Conservation (phyloP, 92 coral and sea anemone species). For the Porites cylindrica region DNA sequence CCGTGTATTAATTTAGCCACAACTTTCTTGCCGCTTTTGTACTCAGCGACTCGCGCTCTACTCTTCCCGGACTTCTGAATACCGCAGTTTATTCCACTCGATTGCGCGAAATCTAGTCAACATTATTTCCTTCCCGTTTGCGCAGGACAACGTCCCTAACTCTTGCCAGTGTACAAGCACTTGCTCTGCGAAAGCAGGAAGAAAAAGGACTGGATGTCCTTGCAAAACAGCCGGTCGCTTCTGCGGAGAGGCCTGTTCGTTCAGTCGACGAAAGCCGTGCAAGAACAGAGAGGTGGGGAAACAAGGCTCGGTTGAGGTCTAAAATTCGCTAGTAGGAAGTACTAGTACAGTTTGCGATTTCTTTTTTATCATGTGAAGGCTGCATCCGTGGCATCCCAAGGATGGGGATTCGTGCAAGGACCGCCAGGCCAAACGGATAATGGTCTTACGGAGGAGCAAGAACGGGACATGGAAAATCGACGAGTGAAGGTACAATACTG, state of each 20-base stretch:
- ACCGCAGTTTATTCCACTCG: too few species aligned
- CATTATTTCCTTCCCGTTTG: too few species aligned
- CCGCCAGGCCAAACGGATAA: slow-evolving; percentile 5
- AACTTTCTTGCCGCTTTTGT: neutral
- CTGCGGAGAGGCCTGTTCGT: slow-evolving; percentile 9
- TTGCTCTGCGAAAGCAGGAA: neutral
- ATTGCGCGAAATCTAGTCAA: too few species aligned
- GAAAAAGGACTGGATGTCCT: slow-evolving; percentile 28
- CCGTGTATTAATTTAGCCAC: neutral
- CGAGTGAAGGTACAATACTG: too few species aligned
- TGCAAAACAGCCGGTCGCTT: slow-evolving; percentile 24
- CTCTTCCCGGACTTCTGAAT: neutral
- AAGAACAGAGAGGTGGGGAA: slow-evolving; percentile 23
- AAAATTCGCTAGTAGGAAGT: neutral
- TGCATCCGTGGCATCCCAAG: slow-evolving; percentile 1
- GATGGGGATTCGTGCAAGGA: slow-evolving; percentile 1
- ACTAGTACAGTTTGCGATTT: neutral
- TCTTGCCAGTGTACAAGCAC: neutral
- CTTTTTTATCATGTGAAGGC: neutral
- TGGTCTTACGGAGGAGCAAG: too few species aligned
- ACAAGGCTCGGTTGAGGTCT: neutral
- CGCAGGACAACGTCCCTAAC: too few species aligned
- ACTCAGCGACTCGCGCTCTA: neutral
- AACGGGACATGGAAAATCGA: too few species aligned
- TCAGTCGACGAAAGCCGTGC: slow-evolving; percentile 9